Evolutionary conservation across 2,113 vertebrate genomes (phyloP).

Genomic region (Zeus faber): DNA sequence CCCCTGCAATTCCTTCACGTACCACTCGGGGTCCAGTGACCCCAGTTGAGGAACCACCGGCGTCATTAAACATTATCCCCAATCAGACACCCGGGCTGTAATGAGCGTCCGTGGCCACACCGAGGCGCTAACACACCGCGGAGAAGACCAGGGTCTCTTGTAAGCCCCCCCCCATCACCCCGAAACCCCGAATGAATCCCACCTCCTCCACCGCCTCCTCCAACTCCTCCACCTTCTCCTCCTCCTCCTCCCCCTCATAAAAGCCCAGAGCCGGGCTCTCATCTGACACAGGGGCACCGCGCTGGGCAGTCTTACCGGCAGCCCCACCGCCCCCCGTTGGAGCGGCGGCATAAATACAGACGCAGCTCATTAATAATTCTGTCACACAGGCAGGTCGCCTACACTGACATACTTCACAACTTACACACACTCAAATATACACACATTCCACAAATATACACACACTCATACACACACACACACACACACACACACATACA

Average conservation of each 20-base stretch:
- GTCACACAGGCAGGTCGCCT: constrained; percentile 64
- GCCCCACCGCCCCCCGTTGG: constrained; percentile 61
- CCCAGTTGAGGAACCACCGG: no score
- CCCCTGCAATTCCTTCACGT: no score
- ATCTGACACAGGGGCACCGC: constrained; percentile 50
- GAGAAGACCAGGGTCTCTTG: not conserved
- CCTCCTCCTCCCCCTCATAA: constrained; percentile 58
- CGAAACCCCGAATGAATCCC: not conserved
- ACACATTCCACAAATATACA: no score
- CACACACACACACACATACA: no score
- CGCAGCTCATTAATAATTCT: constrained; percentile 69
- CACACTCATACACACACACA: no score
- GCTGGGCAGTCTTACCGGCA: constrained; percentile 50
- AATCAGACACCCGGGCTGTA: no score
- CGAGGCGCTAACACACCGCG: not conserved
- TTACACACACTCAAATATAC: constrained; percentile 6
- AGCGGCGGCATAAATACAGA: constrained; percentile 71
- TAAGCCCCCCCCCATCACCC: not conserved
- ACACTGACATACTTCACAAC: constrained; percentile 48
- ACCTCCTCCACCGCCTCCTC: constrained; percentile 60
- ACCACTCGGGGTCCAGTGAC: no score
- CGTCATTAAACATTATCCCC: no score
- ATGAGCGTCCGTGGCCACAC: not conserved
- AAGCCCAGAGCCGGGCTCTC: constrained; percentile 52
- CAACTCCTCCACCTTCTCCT: constrained; percentile 59